phyloP scores from a whole-genome alignment of 30 jellyfish, hydroid and myxozoan species.

The Aurelia sp. region DNA sequence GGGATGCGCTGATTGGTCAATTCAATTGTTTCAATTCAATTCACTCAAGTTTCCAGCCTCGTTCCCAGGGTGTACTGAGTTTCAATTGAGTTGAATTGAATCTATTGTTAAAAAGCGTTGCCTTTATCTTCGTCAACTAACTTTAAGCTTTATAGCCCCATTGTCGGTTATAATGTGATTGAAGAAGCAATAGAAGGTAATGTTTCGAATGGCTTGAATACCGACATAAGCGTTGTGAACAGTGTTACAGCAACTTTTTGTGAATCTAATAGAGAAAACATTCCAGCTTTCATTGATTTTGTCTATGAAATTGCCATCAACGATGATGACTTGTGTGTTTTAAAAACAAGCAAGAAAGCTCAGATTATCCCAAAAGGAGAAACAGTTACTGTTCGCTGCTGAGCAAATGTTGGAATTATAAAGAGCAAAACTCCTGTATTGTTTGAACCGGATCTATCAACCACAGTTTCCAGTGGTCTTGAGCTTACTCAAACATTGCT shows the following conservation, averaged over 20 bases:
- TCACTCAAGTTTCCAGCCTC: too few relatives aligned
- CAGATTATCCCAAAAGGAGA: conserved; percentile 20
- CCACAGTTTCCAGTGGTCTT: background rate
- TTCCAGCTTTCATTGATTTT: conserved; percentile 24
- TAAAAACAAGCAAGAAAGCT: conserved; percentile 15
- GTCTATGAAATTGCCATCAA: conserved; percentile 25
- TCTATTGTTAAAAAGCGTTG: too few relatives aligned
- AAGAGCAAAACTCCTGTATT: background rate
- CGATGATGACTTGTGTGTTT: conserved; percentile 29
- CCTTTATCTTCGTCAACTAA: too few relatives aligned
- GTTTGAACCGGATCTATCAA: background rate
- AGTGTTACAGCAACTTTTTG: conserved; percentile 8
- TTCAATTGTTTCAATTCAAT: too few relatives aligned
- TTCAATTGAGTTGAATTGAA: too few relatives aligned
- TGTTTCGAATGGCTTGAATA: background rate
- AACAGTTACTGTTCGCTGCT: conserved; percentile 7
- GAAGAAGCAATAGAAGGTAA: too few relatives aligned
- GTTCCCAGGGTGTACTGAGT: too few relatives aligned
- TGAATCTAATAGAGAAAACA: conserved; percentile 6
- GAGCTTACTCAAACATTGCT: conserved; percentile 2
- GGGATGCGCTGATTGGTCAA: too few relatives aligned
- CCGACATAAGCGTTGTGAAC: background rate
- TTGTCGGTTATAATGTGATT: background rate
- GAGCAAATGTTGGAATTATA: conserved; percentile 1
- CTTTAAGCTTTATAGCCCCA: background rate